Percentiles rank a stretch among this genome's conserved stretches.
These are phyloP conservation scores for Diabrotica undecimpunctata DNA, from an alignment of 1,140 invertebrate genomes.

Conservation along the genomic window DNA sequence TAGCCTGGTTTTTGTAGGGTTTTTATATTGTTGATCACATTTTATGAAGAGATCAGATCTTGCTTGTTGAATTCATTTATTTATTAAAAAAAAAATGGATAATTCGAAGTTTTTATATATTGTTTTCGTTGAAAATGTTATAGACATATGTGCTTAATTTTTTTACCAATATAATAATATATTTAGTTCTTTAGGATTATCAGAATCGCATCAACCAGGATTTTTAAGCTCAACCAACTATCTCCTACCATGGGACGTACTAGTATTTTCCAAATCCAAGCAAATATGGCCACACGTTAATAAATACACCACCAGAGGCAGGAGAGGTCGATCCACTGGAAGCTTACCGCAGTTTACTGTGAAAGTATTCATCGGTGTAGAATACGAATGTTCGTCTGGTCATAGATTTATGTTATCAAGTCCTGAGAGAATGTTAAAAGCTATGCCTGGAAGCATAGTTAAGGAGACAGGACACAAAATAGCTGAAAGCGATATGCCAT, in stretches of 20 bases:
- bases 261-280: slow-evolving; percentile 53
- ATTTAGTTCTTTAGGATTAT: slow-evolving; percentile 55
- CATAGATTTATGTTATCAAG: slow-evolving; percentile 85
- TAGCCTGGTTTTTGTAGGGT: too few species aligned
- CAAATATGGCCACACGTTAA: slow-evolving; percentile 36
- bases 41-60: too few species aligned
- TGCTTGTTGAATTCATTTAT: too few species aligned
- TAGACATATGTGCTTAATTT: too few species aligned
- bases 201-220: slow-evolving; percentile 75
- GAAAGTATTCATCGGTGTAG: slow-evolving; percentile 93
- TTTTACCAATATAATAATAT: not conserved
- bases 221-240: slow-evolving; percentile 87
- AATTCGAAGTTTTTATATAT: too few species aligned
- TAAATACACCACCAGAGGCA: slow-evolving; percentile 33
- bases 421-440: slow-evolving; percentile 81
- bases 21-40: too few species aligned
- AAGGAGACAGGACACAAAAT: slow-evolving; percentile 84
- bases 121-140: too few species aligned
- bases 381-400: slow-evolving; percentile 94
- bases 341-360: slow-evolving; percentile 63
- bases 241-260: slow-evolving; percentile 93
- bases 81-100: too few species aligned
- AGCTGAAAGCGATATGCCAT: slow-evolving; percentile 82
- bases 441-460: slow-evolving; percentile 68
- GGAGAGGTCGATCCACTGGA: slow-evolving; percentile 42